Conservation (phyloP, 2,888 invertebrate species). For the Sisyra terminalis region DNA sequence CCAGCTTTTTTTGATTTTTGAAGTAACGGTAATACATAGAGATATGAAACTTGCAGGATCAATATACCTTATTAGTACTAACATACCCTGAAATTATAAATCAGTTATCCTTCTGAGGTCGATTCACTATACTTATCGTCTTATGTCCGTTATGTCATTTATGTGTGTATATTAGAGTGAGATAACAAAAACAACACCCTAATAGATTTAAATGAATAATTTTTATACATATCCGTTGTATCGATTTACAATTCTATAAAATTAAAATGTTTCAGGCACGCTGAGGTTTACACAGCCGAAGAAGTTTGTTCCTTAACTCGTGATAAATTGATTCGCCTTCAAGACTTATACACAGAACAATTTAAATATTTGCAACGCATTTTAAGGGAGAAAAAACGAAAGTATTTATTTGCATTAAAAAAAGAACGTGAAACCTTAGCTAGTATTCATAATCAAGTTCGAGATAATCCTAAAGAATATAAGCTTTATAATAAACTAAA, state of each 20-base stretch:
- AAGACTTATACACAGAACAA: slow-evolving; percentile 69
- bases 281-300: slow-evolving; percentile 77
- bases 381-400: slow-evolving; percentile 51
- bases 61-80: too few species aligned
- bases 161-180: too few species aligned
- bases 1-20: too few species aligned
- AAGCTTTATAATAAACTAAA: slow-evolving; percentile 64
- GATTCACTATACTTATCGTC: too few species aligned
- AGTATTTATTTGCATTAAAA: slow-evolving; percentile 54
- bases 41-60: too few species aligned
- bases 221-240: slow-evolving; percentile 1
- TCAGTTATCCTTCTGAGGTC: too few species aligned
- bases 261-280: slow-evolving; percentile 43
- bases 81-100: too few species aligned
- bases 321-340: slow-evolving; percentile 57
- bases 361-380: slow-evolving; percentile 57
- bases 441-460: slow-evolving; percentile 58
- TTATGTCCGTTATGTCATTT: too few species aligned
- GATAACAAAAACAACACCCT: too few species aligned
- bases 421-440: slow-evolving; percentile 68
- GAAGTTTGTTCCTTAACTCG: slow-evolving; percentile 66
- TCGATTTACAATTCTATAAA: background rate
- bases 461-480: slow-evolving; percentile 50
- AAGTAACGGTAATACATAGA: too few species aligned
- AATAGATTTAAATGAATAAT: too few species aligned